A percentile compares a stretch with the other conserved stretches of the same genome.
Conservation (phyloP, 37 sponge, comb jelly and placozoan genomes). For the Dysidea cf. avara region DNA sequence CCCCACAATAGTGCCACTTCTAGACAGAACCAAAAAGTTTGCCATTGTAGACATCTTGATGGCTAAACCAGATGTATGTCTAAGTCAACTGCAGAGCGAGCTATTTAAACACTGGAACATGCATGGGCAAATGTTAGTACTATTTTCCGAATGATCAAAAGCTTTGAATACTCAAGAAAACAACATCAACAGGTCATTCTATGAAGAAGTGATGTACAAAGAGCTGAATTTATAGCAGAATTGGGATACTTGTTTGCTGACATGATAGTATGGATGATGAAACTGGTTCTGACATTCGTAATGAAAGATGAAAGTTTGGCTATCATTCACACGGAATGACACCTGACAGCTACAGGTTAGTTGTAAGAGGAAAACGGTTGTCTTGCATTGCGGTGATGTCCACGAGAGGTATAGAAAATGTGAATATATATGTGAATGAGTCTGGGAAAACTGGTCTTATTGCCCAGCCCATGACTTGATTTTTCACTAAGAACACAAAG, state of each 20-base stretch:
- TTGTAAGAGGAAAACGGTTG: constrained; percentile 7
- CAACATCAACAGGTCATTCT: constrained; percentile 3
- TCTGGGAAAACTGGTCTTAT: no score
- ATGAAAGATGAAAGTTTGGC: constrained; percentile 16
- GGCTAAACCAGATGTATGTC: constrained; percentile 30
- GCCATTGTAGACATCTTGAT: no score
- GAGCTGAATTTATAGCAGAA: constrained; percentile 33
- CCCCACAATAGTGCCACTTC: neutral
- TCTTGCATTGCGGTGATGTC: constrained; percentile 35
- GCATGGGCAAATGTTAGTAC: constrained; percentile 1
- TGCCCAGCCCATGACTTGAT: no score
- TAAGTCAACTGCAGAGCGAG: constrained; percentile 1
- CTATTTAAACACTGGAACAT: constrained; percentile 4
- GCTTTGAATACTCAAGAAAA: constrained; percentile 26
- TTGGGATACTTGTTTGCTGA: constrained; percentile 8
- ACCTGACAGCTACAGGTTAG: neutral
- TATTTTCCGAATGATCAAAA: constrained; percentile 11
- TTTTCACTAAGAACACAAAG: no score
- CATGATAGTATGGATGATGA: constrained; percentile 50
- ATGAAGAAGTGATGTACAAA: neutral
- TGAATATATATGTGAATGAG: constrained; percentile 22
- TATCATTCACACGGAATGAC: constrained; percentile 33
- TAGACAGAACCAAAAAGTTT: neutral
- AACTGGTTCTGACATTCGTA: constrained; percentile 25
- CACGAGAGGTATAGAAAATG: constrained; percentile 21